Evolutionary conservation across 2,797 vertebrate genomes (phyloP), one percentile per base, ranked within the genome.

Genomic region (Lepus oiostolus): DNA sequence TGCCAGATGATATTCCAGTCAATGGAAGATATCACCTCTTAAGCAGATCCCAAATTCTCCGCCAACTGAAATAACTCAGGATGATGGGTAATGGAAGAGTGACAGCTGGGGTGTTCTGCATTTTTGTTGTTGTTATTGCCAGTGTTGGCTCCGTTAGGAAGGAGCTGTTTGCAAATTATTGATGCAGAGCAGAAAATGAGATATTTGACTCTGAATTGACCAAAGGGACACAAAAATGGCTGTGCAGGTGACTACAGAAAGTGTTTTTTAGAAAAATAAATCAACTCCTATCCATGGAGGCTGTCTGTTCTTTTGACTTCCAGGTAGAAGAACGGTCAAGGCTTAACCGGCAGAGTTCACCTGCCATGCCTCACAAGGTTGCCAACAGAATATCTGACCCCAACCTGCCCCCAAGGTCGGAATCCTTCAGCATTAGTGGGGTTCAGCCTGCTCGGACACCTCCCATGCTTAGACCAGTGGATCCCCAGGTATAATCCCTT

Each of bases 381-480:
- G 99, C 99, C 95, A 99, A 99, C 98, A 99, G 99, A 96, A 99
- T 99, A 97, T 99, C 99, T 0, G 99, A 99, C 98, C 99, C 99
- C 54, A 99, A 99, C 85, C 98, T 99, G 97, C 99, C 99, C 1
- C 99, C 99, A 0, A 99, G 99, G 22, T 99, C 99, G 0, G 99
- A 99, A 98, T 99, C 99, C 67, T 99, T 99, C 98, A 99, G 99
- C 98, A 99, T 99, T 80, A 99, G 99, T 4, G 99, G 99, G 11
- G 99, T 99, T 94, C 99, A 99, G 98, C 99, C 99, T 65, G 99
- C 99, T 85, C 98, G 99, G 88, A 99, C 99, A 42, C 99, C 99
- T 0, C 99, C 99, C 67, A 99, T 99, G 99, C 99, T 99, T 92
- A 99, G 99, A 94, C 98, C 99, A 4, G 98, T 99, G 1, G 99